Conservation (phyloP, 2,797 vertebrate species). For the Rhinophrynus dorsalis region DNA sequence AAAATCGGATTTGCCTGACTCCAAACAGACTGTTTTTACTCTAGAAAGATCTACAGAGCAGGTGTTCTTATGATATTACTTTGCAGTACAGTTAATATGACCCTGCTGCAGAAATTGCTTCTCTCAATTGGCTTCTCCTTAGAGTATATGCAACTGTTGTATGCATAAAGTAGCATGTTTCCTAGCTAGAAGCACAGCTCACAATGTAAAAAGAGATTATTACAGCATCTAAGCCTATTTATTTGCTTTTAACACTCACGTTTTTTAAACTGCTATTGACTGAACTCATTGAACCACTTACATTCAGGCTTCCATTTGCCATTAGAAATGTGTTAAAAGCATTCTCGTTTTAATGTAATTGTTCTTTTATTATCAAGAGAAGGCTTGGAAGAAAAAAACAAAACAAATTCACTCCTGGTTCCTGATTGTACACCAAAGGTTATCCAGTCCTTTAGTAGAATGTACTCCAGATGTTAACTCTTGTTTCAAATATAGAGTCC, state of each 20-base stretch:
- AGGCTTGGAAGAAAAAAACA: no score
- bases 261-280: conserved; percentile 11
- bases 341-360: conserved; percentile 25
- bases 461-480: no score
- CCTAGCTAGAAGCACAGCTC: background rate
- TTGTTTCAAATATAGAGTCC: no score
- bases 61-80: conserved; percentile 44
- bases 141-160: conserved; percentile 34
- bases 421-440: no score
- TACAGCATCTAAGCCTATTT: conserved; percentile 8
- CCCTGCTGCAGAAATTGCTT: conserved; percentile 12
- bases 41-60: conserved; percentile 19
- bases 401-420: no score
- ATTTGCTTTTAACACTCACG: conserved; percentile 29
- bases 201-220: conserved; percentile 28
- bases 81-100: conserved; percentile 33
- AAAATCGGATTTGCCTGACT: conserved; percentile 54
- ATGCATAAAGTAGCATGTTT: conserved; percentile 26
- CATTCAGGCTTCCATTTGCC: background rate
- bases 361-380: background rate
- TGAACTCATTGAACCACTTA: background rate
- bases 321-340: conserved; percentile 30
- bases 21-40: conserved; percentile 38
- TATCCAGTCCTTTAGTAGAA: no score
- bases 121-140: conserved; percentile 27